phyloP scores from a whole-genome alignment of 2,797 vertebrate species.

The Xiphorhynchus erythropygius region DNA sequence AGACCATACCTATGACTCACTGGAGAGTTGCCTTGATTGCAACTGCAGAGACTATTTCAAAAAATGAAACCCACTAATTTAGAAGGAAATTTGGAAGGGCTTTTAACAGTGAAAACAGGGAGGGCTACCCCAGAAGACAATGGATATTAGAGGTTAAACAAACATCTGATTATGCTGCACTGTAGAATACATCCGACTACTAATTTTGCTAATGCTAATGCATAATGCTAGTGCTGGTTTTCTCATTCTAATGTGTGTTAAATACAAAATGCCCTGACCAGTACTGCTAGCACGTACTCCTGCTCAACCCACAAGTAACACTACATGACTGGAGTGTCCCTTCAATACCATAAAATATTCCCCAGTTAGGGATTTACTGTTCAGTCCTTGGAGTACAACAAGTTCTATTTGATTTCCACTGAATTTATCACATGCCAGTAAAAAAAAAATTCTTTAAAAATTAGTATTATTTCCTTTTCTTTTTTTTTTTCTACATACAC shows the following conservation, averaged over 20 bases:
- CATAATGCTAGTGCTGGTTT: not conserved
- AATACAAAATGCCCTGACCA: not conserved
- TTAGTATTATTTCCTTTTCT: not conserved
- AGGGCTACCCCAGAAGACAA: not conserved
- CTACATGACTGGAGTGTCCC: not conserved
- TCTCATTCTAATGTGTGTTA: not conserved
- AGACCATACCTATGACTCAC: not conserved
- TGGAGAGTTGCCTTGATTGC: not conserved
- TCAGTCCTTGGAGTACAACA: not conserved
- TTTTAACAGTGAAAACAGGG: not conserved
- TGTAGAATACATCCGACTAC: not conserved
- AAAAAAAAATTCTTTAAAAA: not conserved
- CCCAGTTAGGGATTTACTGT: not conserved
- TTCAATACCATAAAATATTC: not conserved
- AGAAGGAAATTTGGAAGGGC: not conserved
- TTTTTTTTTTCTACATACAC: not conserved
- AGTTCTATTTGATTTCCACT: not conserved
- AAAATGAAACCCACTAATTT: not conserved
- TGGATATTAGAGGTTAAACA: rapidly evolving
- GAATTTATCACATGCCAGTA: not conserved
- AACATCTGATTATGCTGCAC: not conserved
- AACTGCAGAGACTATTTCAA: not conserved
- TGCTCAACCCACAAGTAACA: not conserved
- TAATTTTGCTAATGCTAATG: not conserved
- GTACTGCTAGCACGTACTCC: not conserved